These are phyloP conservation scores for Microcebus jonahi DNA, from an alignment of 2,113 vertebrate genomes.

Conservation along the genomic window DNA sequence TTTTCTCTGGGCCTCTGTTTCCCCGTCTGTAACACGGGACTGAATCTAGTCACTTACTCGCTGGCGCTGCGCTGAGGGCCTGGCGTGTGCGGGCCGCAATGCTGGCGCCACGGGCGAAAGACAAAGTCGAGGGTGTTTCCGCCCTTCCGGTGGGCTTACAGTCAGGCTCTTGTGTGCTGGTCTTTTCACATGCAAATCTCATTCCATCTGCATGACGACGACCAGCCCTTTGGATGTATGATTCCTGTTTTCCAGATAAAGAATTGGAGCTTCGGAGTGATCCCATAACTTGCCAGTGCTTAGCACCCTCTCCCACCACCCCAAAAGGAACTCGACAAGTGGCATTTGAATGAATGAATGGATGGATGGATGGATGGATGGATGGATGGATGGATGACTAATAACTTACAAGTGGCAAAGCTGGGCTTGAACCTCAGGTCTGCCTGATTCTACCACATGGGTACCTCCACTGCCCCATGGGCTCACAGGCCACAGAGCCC, in stretches of 20 bases:
- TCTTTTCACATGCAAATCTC: background rate
- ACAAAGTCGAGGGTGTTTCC: background rate
- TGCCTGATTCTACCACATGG: background rate
- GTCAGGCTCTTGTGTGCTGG: background rate
- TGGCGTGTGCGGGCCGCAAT: background rate
- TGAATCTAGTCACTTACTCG: background rate
- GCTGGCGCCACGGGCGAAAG: background rate
- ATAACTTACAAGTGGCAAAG: background rate
- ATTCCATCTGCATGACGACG: background rate
- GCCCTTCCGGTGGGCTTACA: accelerated
- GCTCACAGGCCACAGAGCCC: background rate
- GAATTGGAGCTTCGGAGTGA: background rate
- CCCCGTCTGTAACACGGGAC: background rate
- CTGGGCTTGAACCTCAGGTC: background rate
- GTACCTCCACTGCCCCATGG: background rate
- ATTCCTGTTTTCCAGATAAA: slow-evolving; percentile 18
- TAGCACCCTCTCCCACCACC: background rate
- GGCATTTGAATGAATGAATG: background rate
- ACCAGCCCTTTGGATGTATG: background rate
- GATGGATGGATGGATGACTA: background rate
- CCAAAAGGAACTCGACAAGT: background rate
- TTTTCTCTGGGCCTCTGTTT: background rate
- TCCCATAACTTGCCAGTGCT: background rate
- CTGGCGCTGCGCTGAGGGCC: no score
- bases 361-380: background rate